These are phyloP conservation scores for Entomobrya multifasciata DNA, from an alignment of 2,888 invertebrate species.

Conservation along the genomic window DNA sequence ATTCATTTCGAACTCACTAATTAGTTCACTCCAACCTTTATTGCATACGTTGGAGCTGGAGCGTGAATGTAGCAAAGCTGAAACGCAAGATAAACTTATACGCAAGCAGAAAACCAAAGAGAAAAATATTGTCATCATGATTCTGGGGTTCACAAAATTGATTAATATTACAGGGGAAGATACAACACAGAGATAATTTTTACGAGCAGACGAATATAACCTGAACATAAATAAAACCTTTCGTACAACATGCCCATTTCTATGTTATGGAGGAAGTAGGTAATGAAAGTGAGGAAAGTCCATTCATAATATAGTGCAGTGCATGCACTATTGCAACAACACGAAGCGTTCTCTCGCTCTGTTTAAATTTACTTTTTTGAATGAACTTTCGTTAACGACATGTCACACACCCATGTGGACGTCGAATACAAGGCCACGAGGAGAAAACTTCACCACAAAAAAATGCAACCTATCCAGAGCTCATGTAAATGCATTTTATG, in stretches of 20 bases:
- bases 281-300: neutral
- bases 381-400: slow-evolving; percentile 70
- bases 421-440: slow-evolving; percentile 24
- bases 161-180: slow-evolving; percentile 63
- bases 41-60: neutral
- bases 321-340: neutral
- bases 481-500: neutral
- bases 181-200: slow-evolving; percentile 60
- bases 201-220: slow-evolving; percentile 44
- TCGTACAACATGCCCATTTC: neutral
- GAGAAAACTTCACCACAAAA: neutral
- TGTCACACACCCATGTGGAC: slow-evolving; percentile 69
- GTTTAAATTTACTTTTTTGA: slow-evolving; percentile 29
- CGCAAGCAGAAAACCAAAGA: neutral
- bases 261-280: neutral
- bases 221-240: slow-evolving; percentile 46
- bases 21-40: slow-evolving; percentile 40
- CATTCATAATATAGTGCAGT: neutral
- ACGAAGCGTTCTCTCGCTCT: neutral
- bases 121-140: slow-evolving; percentile 49
- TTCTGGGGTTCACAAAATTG: slow-evolving; percentile 32
- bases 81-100: slow-evolving; percentile 10
- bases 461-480: neutral
- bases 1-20: slow-evolving; percentile 40
- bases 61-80: neutral